Conservation (phyloP, 2,113 vertebrate genomes). For the Prochilodus magdalenae region DNA sequence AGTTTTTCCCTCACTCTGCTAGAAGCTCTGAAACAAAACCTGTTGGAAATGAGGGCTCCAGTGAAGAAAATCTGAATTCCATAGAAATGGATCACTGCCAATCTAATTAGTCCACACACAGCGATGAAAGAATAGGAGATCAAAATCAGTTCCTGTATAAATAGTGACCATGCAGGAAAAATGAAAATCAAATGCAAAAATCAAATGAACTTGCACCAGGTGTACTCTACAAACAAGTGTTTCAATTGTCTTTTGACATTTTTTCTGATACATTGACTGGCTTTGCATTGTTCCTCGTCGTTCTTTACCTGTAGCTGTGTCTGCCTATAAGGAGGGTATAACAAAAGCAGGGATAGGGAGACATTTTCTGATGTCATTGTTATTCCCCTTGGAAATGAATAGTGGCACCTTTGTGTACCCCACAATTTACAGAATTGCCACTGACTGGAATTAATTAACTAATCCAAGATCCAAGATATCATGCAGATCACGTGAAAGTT, state of each 20-base stretch:
- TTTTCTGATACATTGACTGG: too few relatives aligned
- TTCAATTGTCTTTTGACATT: too few relatives aligned
- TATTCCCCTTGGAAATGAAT: background rate
- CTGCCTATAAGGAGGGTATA: background rate
- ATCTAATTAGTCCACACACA: background rate
- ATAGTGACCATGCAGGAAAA: too few relatives aligned
- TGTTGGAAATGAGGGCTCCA: background rate
- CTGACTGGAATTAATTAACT: too few relatives aligned
- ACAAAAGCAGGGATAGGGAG: background rate
- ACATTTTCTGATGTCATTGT: background rate
- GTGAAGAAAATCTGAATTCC: background rate
- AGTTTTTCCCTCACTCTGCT: conserved; percentile 16
- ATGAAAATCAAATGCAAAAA: too few relatives aligned
- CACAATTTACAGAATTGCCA: background rate
- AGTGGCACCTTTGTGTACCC: background rate
- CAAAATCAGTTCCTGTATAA: too few relatives aligned
- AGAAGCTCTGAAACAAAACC: conserved; percentile 33
- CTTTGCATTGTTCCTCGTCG: too few relatives aligned
- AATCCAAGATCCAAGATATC: background rate
- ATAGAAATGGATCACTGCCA: background rate
- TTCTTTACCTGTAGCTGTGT: background rate
- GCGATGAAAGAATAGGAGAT: background rate
- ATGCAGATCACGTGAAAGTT: background rate
- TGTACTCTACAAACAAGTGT: too few relatives aligned
- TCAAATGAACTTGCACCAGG: too few relatives aligned